Percentiles rank a stretch among this genome's conserved stretches.
Conservation (phyloP, 2,888 invertebrate genomes). For the Byasa hedistus region DNA sequence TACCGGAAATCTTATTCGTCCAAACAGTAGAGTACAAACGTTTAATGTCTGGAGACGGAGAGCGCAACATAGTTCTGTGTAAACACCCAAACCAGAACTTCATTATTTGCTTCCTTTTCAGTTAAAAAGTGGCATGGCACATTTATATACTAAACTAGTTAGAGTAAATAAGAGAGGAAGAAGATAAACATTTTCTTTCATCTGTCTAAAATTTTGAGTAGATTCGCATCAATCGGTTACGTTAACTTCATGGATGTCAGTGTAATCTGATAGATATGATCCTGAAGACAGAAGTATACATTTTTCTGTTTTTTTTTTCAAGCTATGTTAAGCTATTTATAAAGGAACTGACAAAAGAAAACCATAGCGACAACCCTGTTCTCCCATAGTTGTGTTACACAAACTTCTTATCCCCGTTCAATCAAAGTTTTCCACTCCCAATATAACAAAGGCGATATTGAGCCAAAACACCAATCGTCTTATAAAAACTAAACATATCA, state of each 20-base stretch:
- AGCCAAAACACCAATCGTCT: conserved; percentile 10
- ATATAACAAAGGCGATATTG: conserved; percentile 17
- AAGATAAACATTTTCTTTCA: no score
- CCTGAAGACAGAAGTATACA: background rate
- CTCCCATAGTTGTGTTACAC: conserved; percentile 17
- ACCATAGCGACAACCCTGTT: conserved; percentile 16
- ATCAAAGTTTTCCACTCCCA: conserved; percentile 22
- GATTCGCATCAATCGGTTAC: no score
- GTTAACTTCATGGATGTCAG: no score
- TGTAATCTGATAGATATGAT: no score
- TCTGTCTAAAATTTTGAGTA: no score
- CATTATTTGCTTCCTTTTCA: no score
- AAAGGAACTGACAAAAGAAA: background rate
- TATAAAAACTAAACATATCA: conserved; percentile 18
- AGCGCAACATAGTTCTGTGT: no score
- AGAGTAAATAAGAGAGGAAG: no score
- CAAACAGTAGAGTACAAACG: background rate
- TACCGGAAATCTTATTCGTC: background rate
- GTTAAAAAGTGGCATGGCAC: no score
- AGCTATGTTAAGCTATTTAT: background rate
- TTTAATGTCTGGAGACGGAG: background rate
- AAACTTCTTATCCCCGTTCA: conserved; percentile 24
- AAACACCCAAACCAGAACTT: no score
- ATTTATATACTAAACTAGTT: no score
- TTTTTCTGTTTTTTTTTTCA: background rate